Evolutionary conservation across 2,797 vertebrate genomes (phyloP).

Genomic region (Selene dorsalis): DNA sequence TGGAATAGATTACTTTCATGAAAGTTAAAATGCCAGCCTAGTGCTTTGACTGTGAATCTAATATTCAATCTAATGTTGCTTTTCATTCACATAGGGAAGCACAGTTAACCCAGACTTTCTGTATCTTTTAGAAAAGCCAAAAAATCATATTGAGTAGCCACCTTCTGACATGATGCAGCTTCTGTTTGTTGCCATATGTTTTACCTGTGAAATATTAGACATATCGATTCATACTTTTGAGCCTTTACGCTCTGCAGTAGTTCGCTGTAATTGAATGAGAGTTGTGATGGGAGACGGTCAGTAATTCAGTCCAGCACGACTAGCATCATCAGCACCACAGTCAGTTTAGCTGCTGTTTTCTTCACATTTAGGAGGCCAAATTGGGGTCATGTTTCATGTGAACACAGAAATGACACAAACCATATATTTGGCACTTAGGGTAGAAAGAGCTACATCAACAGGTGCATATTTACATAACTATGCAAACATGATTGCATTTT

Average conservation of each 20-base stretch:
- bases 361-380: background rate
- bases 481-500: background rate
- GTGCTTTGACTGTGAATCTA: constrained; percentile 2
- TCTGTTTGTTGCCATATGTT: background rate
- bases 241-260: background rate
- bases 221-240: background rate
- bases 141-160: too few species aligned
- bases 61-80: constrained; percentile 10
- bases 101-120: background rate
- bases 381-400: too few species aligned
- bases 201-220: too few species aligned
- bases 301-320: background rate
- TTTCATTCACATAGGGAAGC: background rate
- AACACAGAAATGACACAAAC: too few species aligned
- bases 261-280: background rate
- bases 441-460: background rate
- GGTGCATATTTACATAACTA: background rate
- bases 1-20: constrained; percentile 22
- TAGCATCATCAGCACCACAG: background rate
- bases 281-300: background rate
- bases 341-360: background rate
- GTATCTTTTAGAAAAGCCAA: too few species aligned
- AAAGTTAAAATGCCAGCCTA: constrained; percentile 8
- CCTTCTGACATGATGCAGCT: background rate
- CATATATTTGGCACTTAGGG: background rate